A percentile compares a stretch with the other conserved stretches of the same genome.
These are phyloP conservation scores for Drosophila prosaltans DNA, from an alignment of 1,140 invertebrate species.

Conservation along the genomic window DNA sequence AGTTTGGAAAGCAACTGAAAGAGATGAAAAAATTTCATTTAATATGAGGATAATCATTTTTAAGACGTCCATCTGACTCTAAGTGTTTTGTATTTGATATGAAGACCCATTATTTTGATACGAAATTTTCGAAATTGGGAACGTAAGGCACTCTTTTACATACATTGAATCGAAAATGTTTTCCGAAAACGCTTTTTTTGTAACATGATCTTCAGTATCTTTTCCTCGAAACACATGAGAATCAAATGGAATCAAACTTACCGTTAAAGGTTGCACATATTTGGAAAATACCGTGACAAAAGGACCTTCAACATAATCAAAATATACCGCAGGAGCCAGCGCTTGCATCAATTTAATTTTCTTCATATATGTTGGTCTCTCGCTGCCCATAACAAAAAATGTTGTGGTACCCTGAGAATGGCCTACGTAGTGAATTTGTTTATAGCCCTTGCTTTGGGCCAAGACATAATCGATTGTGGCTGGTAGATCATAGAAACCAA, in stretches of 20 bases:
- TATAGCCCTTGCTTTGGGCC: conserved; percentile 79
- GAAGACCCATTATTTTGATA: too few species aligned
- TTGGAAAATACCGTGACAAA: conserved; percentile 12
- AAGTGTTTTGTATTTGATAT: not conserved
- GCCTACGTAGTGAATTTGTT: conserved; percentile 83
- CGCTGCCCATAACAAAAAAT: conserved; percentile 86
- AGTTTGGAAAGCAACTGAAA: conserved; percentile 22
- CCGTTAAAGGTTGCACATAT: conserved; percentile 2
- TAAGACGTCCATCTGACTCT: too few species aligned
- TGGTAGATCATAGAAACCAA: conserved; percentile 88
- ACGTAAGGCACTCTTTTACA: too few species aligned
- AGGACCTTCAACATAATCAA: conserved; percentile 21
- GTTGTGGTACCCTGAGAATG: conserved; percentile 85
- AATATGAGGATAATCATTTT: not conserved
- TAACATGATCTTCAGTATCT: too few species aligned
- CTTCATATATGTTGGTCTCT: conserved; percentile 87
- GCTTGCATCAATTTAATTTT: conserved; percentile 86
- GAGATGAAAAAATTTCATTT: not conserved
- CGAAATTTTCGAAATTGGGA: too few species aligned
- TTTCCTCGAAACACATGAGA: too few species aligned
- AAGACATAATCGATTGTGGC: conserved; percentile 88
- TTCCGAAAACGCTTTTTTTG: too few species aligned
- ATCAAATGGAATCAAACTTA: conserved; percentile 2
- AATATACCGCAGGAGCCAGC: conserved; percentile 85
- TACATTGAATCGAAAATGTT: too few species aligned